phyloP scores from a whole-genome alignment of 2,113 vertebrate species.

The Aegithalos caudatus region DNA sequence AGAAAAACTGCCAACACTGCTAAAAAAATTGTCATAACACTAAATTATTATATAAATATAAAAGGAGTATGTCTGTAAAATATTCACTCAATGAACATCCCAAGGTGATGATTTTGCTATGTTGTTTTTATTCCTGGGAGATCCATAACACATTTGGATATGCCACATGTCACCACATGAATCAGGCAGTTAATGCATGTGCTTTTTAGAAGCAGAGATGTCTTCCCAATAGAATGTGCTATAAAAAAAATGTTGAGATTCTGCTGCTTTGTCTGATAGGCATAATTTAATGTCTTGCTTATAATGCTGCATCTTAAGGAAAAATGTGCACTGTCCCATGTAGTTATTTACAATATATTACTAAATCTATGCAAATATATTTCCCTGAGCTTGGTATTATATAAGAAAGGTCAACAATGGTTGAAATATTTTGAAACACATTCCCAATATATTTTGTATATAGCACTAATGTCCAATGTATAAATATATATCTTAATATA shows the following conservation, averaged over 20 bases:
- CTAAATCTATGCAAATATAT: slow-evolving; percentile 84
- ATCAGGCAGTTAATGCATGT: slow-evolving; percentile 83
- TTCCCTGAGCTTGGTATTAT: slow-evolving; percentile 73
- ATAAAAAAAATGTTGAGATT: slow-evolving; percentile 76
- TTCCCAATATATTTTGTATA: slow-evolving; percentile 70
- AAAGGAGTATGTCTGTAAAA: slow-evolving; percentile 87
- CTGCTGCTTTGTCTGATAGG: slow-evolving; percentile 81
- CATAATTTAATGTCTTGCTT: slow-evolving; percentile 83
- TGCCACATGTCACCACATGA: slow-evolving; percentile 83
- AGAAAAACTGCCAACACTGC: slow-evolving; percentile 84
- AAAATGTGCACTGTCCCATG: slow-evolving; percentile 76
- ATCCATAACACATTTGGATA: slow-evolving; percentile 84
- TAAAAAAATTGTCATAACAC: slow-evolving; percentile 87
- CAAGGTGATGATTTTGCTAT: slow-evolving; percentile 84
- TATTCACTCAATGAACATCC: slow-evolving; percentile 87
- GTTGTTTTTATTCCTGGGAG: slow-evolving; percentile 84
- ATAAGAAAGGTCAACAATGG: slow-evolving; percentile 82
- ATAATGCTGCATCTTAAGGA: slow-evolving; percentile 81
- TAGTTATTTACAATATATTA: slow-evolving; percentile 80
- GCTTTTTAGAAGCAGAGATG: slow-evolving; percentile 77
- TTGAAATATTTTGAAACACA: slow-evolving; percentile 79
- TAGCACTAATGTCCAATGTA: slow-evolving; percentile 64
- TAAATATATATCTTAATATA: slow-evolving; percentile 76
- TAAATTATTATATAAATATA: slow-evolving; percentile 92
- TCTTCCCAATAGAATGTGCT: slow-evolving; percentile 80